Conservation (phyloP, 1,140 invertebrate species). For the Bombus polaris region DNA sequence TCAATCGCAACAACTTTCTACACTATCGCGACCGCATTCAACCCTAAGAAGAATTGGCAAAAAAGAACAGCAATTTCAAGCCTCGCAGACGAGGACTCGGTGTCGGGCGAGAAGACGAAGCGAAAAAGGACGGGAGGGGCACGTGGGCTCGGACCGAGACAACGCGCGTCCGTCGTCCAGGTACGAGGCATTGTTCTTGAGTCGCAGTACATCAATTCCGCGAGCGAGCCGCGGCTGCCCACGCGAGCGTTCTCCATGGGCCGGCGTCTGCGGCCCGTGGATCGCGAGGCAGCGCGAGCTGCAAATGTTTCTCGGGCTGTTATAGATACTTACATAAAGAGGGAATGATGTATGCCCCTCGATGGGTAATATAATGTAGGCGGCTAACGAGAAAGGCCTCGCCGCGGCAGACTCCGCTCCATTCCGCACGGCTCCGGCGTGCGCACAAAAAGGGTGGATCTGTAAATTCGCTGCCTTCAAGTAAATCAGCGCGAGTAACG, state of each 20-base stretch:
- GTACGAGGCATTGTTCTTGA: constrained; percentile 74
- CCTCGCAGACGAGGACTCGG: neutral
- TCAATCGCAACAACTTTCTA: neutral
- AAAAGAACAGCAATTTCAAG: neutral
- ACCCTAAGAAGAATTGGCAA: neutral
- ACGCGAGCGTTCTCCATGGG: constrained; percentile 63
- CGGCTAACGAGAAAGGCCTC: constrained; percentile 79
- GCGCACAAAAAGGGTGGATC: constrained; percentile 73
- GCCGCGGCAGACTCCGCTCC: neutral
- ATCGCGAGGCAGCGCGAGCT: constrained; percentile 65
- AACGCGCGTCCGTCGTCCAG: constrained; percentile 35
- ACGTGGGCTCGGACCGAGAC: constrained; percentile 39
- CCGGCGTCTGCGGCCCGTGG: constrained; percentile 21
- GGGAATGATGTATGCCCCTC: constrained; percentile 79
- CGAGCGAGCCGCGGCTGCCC: constrained; percentile 61
- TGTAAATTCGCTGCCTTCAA: constrained; percentile 74
- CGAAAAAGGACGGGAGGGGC: neutral
- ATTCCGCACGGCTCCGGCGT: neutral
- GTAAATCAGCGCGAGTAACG: constrained; percentile 71
- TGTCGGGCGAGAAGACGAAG: neutral
- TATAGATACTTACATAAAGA: constrained; percentile 80
- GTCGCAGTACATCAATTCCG: constrained; percentile 78
- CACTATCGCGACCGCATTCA: neutral
- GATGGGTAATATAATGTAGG: constrained; percentile 81
- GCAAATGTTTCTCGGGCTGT: constrained; percentile 80